phyloP scores from a whole-genome alignment of 2,113 vertebrate genomes.

The Anser cygnoides region DNA sequence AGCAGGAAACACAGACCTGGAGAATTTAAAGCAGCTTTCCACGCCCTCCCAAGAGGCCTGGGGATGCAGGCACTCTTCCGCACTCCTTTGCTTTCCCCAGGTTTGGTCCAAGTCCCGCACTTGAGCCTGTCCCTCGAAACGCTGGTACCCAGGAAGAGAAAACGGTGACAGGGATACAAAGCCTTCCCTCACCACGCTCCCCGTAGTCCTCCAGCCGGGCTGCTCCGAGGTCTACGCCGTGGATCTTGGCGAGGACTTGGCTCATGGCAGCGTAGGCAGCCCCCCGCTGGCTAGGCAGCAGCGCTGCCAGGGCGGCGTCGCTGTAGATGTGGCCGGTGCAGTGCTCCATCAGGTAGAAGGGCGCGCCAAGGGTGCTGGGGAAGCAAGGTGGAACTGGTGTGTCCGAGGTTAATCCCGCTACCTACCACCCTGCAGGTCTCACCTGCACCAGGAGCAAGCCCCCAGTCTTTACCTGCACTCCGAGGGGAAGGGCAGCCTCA shows the following conservation, averaged over 20 bases:
- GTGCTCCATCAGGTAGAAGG: constrained; percentile 84
- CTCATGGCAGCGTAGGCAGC: constrained; percentile 78
- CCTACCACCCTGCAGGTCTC: background rate
- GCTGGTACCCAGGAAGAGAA: background rate
- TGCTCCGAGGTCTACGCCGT: constrained; percentile 71
- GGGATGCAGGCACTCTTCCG: background rate
- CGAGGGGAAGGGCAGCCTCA: background rate
- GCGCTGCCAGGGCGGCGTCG: constrained; percentile 68
- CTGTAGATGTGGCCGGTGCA: constrained; percentile 74
- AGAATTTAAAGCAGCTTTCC: background rate
- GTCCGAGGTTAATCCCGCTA: background rate
- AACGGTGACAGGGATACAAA: background rate
- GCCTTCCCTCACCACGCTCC: constrained; percentile 67
- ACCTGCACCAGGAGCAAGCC: rapidly evolving
- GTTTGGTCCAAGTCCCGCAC: background rate
- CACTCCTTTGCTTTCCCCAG: background rate
- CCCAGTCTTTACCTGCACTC: background rate
- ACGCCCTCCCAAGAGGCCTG: background rate
- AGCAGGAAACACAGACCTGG: background rate
- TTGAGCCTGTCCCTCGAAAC: background rate
- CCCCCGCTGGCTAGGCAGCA: constrained; percentile 56
- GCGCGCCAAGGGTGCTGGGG: constrained; percentile 75
- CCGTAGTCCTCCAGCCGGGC: constrained; percentile 64
- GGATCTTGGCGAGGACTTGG: constrained; percentile 78
- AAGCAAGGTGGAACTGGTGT: background rate